Evolutionary conservation across 53 echinoderm and acorn worm species (phyloP).

Genomic region (Henricia sp.): DNA sequence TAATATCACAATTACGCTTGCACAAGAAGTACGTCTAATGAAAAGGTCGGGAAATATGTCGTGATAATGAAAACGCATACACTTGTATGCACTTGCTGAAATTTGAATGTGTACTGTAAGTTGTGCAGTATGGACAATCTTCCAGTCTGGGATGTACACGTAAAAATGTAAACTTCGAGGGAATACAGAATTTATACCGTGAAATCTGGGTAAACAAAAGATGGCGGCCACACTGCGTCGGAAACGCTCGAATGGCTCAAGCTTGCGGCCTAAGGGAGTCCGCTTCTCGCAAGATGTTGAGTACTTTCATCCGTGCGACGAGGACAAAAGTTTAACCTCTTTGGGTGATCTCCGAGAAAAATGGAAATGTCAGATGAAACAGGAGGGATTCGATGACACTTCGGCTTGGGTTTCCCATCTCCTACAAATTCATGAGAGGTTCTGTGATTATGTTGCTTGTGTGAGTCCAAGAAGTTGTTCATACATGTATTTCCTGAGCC

Average conservation of each 20-base stretch:
- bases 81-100: too few relatives aligned
- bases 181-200: too few relatives aligned
- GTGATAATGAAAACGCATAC: too few relatives aligned
- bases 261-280: conserved; percentile 7
- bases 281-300: conserved; percentile 58
- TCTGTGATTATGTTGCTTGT: conserved; percentile 41
- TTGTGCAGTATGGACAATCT: too few relatives aligned
- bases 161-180: too few relatives aligned
- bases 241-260: neutral
- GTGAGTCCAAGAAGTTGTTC: conserved; percentile 10
- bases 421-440: conserved; percentile 44
- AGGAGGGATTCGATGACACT: conserved; percentile 52
- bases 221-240: conserved; percentile 25
- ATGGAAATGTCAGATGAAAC: conserved; percentile 56
- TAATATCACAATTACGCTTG: too few relatives aligned
- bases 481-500: neutral
- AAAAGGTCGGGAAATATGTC: too few relatives aligned
- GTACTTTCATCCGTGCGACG: conserved; percentile 37
- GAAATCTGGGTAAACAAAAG: conserved; percentile 8
- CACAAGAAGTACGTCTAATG: too few relatives aligned
- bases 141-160: too few relatives aligned
- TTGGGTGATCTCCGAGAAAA: conserved; percentile 23
- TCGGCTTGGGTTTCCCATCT: conserved; percentile 55
- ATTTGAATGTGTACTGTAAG: too few relatives aligned
- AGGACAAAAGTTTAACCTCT: neutral